Evolutionary conservation across 2,888 invertebrate genomes (phyloP).

Genomic region (Malacosoma neustria): DNA sequence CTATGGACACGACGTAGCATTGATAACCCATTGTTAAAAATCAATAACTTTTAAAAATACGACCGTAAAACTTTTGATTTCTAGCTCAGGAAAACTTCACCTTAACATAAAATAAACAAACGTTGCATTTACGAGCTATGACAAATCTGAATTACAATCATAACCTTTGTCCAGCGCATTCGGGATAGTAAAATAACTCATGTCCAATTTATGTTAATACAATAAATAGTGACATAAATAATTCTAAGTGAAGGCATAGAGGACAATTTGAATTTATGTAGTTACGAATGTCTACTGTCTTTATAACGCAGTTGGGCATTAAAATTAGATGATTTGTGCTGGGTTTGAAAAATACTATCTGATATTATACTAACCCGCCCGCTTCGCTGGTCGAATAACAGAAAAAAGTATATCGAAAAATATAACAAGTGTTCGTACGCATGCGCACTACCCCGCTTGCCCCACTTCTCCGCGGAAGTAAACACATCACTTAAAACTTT

Average conservation of each 20-base stretch:
- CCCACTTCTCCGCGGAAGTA: too few relatives aligned
- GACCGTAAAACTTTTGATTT: conserved; percentile 16
- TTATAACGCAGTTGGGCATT: conserved; percentile 9
- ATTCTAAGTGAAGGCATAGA: conserved; percentile 47
- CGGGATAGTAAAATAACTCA: conserved; percentile 70
- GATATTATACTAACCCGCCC: too few relatives aligned
- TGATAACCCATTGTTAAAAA: conserved; percentile 4
- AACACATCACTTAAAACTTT: too few relatives aligned
- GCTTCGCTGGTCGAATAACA: too few relatives aligned
- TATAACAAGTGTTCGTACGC: too few relatives aligned
- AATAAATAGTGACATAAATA: conserved; percentile 73
- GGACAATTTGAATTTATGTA: conserved; percentile 69
- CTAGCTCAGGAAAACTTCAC: neutral
- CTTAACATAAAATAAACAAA: conserved; percentile 41
- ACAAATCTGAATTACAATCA: conserved; percentile 66
- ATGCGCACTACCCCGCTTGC: too few relatives aligned
- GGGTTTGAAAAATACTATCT: neutral
- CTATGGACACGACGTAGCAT: neutral
- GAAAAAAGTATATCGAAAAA: too few relatives aligned
- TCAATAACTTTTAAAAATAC: conserved; percentile 4
- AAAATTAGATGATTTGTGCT: conserved; percentile 48
- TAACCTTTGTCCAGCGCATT: conserved; percentile 65
- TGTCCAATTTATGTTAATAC: conserved; percentile 74
- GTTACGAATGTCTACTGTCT: conserved; percentile 38
- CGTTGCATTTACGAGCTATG: conserved; percentile 61